These are phyloP conservation scores for Conger conger DNA, from an alignment of 2,113 vertebrate species.

Conservation along the genomic window DNA sequence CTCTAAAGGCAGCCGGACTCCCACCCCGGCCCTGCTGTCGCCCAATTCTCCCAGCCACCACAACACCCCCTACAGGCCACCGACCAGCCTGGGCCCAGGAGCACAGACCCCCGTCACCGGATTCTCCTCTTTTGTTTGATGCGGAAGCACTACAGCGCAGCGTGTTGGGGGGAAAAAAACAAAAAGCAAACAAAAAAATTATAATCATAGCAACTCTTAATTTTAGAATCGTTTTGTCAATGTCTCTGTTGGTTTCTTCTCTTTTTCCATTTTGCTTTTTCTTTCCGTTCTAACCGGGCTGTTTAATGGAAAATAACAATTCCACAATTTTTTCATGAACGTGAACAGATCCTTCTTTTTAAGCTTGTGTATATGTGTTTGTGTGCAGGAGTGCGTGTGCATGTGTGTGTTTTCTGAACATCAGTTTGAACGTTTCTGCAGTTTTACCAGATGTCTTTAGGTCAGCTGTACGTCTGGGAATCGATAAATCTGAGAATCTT, in stretches of 20 bases:
- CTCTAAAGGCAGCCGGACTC: conserved; percentile 94
- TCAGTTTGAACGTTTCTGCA: conserved; percentile 57
- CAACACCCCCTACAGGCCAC: conserved; percentile 85
- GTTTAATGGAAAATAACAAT: conserved; percentile 26
- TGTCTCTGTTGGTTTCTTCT: conserved; percentile 44
- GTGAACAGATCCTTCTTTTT: conserved; percentile 54
- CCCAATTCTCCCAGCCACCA: conserved; percentile 81
- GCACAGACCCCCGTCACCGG: conserved; percentile 87
- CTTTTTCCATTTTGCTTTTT: conserved; percentile 54
- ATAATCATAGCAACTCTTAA: conserved; percentile 8
- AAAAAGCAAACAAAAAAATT: background rate
- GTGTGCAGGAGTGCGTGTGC: conserved; percentile 40
- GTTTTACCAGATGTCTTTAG: conserved; percentile 47
- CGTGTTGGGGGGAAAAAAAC: conserved; percentile 9
- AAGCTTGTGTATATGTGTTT: conserved; percentile 52
- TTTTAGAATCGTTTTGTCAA: background rate
- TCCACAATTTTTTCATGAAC: conserved; percentile 33
- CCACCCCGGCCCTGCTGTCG: conserved; percentile 86
- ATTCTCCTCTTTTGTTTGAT: conserved; percentile 97
- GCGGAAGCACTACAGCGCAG: conserved; percentile 52
- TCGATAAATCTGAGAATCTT: conserved; percentile 43
- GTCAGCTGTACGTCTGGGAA: conserved; percentile 35
- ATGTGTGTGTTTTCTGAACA: conserved; percentile 52
- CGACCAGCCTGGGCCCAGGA: conserved; percentile 89
- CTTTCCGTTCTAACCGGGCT: conserved; percentile 11